Evolutionary conservation across 92 coral and sea anemone genomes (phyloP), one percentile per base, ranked within the genome.

Genomic region (Epizoanthus stellaris): DNA sequence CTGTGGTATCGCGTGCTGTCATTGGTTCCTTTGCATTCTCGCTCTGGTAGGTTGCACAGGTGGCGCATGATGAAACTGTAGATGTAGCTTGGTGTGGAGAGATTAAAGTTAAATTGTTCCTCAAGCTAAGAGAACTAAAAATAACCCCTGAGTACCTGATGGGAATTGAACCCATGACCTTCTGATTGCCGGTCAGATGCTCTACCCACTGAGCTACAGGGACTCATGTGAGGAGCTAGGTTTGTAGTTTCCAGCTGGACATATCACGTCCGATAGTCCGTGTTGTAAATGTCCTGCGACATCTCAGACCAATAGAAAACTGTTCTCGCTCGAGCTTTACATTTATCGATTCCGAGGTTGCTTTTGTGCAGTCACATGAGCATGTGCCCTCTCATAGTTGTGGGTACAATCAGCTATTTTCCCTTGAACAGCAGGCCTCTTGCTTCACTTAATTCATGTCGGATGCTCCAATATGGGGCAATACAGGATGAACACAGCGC

Each of bases 21-120:
- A 30, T 30, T 30, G 34, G 86, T 82, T 81, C 86, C 61, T 81
- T 67, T 75, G 70, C 45, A 68, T 82, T 82, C 21, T 11, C 69
- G 60, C 67, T 67, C 73, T 53, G 6, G 34, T 56, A 68, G 10
- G 76, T 68, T 9, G 70, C 86, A 67, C 86, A 82, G 53, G 86
- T 69, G 45, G 86, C 30, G 17, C 86, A 81, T 49, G 36, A 67
- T 4, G 86, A 66, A 25, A 81, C 34, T 30, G 34, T 30, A 30
- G 34, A 30, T 30, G 34, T 1, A 30, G 34, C 34, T 30, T 30
- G 34, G 34, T 30, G 34, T 30, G n/a, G n/a, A n/a, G n/a, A n/a
- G n/a, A n/a, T n/a, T n/a, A n/a, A n/a, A n/a, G n/a, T n/a, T n/a
- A n/a, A n/a, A n/a, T n/a, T n/a, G n/a, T n/a, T n/a, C n/a, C n/a